Percentiles rank a stretch among this genome's conserved stretches.
Conservation (phyloP, 1,140 invertebrate species). For the Nixonia krombeini region DNA sequence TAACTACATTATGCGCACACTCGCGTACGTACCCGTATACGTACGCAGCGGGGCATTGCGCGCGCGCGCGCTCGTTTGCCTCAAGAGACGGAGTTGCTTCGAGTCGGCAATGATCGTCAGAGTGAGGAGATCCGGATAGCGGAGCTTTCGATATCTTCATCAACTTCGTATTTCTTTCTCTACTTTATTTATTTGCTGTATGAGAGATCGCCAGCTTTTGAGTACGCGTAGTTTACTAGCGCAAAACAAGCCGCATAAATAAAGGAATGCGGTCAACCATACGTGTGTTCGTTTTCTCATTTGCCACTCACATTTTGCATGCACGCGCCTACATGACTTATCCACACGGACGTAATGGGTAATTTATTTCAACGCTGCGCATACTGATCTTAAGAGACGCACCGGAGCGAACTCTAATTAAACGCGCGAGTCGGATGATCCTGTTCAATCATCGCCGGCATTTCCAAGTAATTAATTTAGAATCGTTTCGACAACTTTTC, state of each 20-base stretch:
- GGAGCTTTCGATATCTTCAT: slow-evolving; percentile 12
- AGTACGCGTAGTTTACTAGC: slow-evolving; percentile 23
- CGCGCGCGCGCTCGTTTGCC: no score
- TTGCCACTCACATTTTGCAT: slow-evolving; percentile 10
- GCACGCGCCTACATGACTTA: slow-evolving; percentile 1
- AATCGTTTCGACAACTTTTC: background rate
- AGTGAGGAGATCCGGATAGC: background rate
- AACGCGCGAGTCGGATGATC: background rate
- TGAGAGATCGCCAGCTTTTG: slow-evolving; percentile 10
- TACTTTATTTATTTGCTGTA: slow-evolving; percentile 33
- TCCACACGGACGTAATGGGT: slow-evolving; percentile 5
- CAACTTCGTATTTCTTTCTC: no score
- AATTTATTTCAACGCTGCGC: background rate
- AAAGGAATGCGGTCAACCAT: slow-evolving; percentile 32
- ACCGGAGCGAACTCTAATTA: background rate
- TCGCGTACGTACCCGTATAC: slow-evolving; percentile 2
- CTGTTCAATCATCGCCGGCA: background rate
- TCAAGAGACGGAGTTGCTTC: no score
- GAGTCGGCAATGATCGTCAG: no score
- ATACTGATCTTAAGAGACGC: background rate
- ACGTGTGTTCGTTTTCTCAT: slow-evolving; percentile 22
- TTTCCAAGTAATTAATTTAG: background rate
- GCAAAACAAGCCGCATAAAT: slow-evolving; percentile 37
- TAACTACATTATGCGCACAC: slow-evolving; percentile 39
- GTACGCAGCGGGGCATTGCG: no score